Evolutionary conservation across 2,888 invertebrate genomes (phyloP).

Genomic region (Carterocephalus palaemon): DNA sequence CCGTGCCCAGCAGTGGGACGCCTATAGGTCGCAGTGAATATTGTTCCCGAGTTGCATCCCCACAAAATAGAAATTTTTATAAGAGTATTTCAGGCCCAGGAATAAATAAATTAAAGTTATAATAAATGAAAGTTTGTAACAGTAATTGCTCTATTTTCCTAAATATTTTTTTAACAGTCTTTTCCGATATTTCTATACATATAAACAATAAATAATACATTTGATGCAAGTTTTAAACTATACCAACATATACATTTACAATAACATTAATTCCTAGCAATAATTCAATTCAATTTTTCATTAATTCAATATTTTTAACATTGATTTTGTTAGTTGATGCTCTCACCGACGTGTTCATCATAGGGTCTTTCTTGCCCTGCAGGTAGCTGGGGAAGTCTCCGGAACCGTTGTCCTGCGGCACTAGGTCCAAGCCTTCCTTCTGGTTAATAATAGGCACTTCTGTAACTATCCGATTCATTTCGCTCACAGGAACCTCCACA

Average conservation of each 20-base stretch:
- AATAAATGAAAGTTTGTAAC: no score
- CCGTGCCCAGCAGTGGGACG: no score
- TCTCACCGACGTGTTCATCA: constrained; percentile 69
- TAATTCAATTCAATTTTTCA: constrained; percentile 55
- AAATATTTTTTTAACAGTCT: constrained; percentile 42
- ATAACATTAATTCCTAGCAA: background rate
- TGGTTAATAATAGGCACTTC: constrained; percentile 60
- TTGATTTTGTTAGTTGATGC: constrained; percentile 68
- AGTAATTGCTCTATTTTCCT: no score
- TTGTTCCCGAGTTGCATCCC: no score
- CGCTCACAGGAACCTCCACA: constrained; percentile 47
- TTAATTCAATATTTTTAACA: constrained; percentile 72
- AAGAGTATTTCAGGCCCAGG: no score
- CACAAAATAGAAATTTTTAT: no score
- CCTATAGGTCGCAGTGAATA: no score
- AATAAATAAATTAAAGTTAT: no score
- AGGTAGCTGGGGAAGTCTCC: constrained; percentile 59
- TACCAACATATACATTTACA: constrained; percentile 8
- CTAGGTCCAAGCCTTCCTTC: constrained; percentile 50
- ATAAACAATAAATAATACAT: constrained; percentile 12
- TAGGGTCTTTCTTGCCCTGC: constrained; percentile 68
- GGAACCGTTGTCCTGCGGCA: constrained; percentile 39
- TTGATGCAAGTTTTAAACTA: no score
- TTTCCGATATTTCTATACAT: constrained; percentile 30
- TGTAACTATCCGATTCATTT: constrained; percentile 57